These are phyloP conservation scores for Tetraneura akinire DNA, from an alignment of 1,140 invertebrate genomes.

Conservation along the genomic window DNA sequence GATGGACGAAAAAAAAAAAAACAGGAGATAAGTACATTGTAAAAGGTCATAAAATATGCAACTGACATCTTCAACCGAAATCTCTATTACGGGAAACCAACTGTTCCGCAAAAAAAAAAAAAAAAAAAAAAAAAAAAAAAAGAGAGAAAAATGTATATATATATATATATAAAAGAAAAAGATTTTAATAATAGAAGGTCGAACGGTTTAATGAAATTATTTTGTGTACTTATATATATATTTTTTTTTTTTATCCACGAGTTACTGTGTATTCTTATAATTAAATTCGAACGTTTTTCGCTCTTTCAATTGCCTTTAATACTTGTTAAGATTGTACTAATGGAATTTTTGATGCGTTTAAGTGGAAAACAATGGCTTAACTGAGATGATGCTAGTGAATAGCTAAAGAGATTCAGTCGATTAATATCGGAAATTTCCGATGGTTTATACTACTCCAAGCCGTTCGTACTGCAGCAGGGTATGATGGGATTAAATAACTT, in stretches of 20 bases:
- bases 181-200: background rate
- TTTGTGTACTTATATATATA: conserved; percentile 18
- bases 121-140: conserved; percentile 7
- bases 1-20: conserved; percentile 8
- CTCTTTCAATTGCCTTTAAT: conserved; percentile 39
- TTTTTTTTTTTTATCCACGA: conserved; percentile 3
- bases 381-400: background rate
- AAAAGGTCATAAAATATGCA: conserved; percentile 48
- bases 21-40: conserved; percentile 35
- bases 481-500: conserved; percentile 39
- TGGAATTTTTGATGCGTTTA: conserved; percentile 41
- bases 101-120: background rate
- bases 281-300: conserved; percentile 30
- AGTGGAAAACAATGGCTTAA: conserved; percentile 38
- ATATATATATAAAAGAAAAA: background rate
- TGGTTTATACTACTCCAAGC: background rate
- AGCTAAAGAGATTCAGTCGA: conserved; percentile 3
- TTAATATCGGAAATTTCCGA: conserved; percentile 28
- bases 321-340: conserved; percentile 42
- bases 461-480: background rate
- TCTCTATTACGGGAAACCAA: conserved; percentile 11
- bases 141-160: too few species aligned
- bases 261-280: conserved; percentile 25
- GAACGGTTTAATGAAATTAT: conserved; percentile 14
- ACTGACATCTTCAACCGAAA: conserved; percentile 11